Evolutionary conservation across 92 coral and sea anemone species (phyloP).

Genomic region (Porites cylindrica): DNA sequence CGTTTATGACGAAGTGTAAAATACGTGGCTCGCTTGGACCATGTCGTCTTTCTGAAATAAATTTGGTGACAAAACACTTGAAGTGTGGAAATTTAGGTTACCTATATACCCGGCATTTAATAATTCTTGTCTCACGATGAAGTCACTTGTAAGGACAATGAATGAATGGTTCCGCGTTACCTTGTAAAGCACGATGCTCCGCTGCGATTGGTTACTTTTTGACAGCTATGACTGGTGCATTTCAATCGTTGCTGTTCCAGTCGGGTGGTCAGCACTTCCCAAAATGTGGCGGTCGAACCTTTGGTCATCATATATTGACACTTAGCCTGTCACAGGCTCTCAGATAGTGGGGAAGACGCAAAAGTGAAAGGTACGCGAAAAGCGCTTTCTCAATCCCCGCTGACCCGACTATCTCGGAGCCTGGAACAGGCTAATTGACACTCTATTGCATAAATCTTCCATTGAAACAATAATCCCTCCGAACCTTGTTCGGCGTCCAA

Average conservation of each 20-base stretch:
- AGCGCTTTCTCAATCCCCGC: too few relatives aligned
- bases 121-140: too few relatives aligned
- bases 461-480: neutral
- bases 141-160: too few relatives aligned
- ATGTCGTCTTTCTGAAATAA: neutral
- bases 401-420: too few relatives aligned
- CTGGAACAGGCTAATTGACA: too few relatives aligned
- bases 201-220: neutral
- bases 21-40: neutral
- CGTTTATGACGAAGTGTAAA: constrained; percentile 6
- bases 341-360: too few relatives aligned
- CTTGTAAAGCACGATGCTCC: neutral
- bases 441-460: constrained; percentile 34
- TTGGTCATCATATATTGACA: neutral
- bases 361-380: too few relatives aligned
- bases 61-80: too few relatives aligned
- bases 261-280: neutral
- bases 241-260: neutral
- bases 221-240: neutral
- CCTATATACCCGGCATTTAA: too few relatives aligned
- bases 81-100: neutral
- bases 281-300: neutral
- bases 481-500: constrained; percentile 35
- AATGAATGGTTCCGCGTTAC: too few relatives aligned
- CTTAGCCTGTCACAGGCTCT: too few relatives aligned